A percentile compares a stretch with the other conserved stretches of the same genome.
Conservation (phyloP, 2,113 vertebrate genomes). For the Engraulis encrasicolus region DNA sequence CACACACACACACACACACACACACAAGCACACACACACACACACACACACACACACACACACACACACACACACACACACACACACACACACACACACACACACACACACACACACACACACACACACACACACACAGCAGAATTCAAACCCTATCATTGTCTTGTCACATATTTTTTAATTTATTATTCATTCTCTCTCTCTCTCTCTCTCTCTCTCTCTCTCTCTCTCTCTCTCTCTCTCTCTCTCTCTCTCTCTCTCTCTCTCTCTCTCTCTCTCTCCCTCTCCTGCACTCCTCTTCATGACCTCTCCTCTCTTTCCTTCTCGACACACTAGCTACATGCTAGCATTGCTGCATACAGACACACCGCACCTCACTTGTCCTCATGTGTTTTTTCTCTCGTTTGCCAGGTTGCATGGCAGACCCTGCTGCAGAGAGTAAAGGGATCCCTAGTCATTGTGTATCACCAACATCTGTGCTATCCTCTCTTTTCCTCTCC, state of each 20-base stretch:
- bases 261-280: too few species aligned
- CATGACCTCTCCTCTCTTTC: too few species aligned
- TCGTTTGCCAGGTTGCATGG: neutral
- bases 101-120: slow-evolving; percentile 34
- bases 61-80: neutral
- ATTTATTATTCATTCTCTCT: too few species aligned
- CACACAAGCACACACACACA: neutral
- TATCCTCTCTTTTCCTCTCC: too few species aligned
- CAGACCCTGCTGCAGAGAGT: slow-evolving; percentile 47
- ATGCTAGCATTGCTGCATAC: neutral
- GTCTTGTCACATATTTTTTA: too few species aligned
- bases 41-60: neutral
- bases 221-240: too few species aligned
- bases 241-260: too few species aligned
- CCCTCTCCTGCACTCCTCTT: too few species aligned
- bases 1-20: neutral
- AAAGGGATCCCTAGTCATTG: slow-evolving; percentile 57
- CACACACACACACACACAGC: too few species aligned
- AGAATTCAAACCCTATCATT: too few species aligned
- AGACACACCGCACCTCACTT: neutral
- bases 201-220: too few species aligned
- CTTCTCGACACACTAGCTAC: too few species aligned
- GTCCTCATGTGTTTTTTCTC: neutral
- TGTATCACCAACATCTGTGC: slow-evolving; percentile 64
- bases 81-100: neutral